Evolutionary conservation across 53 echinoderm and acorn worm species (phyloP).

Genomic region (Pentamera pediparva): DNA sequence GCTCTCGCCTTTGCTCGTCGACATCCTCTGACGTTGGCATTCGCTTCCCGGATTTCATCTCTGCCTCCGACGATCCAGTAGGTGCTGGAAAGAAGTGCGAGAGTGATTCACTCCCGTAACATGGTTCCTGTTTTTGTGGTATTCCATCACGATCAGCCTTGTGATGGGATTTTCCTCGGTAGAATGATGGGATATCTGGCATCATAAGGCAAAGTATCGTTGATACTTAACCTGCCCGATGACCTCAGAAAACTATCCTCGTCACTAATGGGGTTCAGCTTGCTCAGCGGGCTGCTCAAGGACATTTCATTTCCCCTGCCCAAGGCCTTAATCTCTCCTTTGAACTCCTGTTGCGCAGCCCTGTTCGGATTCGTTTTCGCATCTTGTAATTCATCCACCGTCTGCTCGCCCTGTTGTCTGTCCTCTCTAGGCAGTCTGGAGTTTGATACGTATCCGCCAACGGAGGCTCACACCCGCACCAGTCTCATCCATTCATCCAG

Average conservation of each 20-base stretch:
- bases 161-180: conserved; percentile 17
- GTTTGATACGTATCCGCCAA: not conserved
- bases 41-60: conserved; percentile 5
- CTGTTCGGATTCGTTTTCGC: not conserved
- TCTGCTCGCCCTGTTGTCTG: not conserved
- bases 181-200: conserved; percentile 14
- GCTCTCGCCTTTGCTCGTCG: too few species aligned
- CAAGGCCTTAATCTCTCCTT: not conserved
- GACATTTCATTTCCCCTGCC: not conserved
- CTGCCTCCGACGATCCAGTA: not conserved
- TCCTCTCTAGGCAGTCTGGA: not conserved
- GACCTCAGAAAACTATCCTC: conserved; percentile 5
- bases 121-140: conserved; percentile 6
- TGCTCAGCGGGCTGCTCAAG: not conserved
- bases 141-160: conserved; percentile 5
- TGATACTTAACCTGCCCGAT: not conserved
- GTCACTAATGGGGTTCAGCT: not conserved
- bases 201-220: conserved; percentile 18
- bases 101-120: not conserved
- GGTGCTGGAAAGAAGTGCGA: not conserved
- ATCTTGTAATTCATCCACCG: not conserved
- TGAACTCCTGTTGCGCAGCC: not conserved
- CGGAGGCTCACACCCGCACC: not conserved
- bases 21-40: not conserved
- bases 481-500: not conserved